Conservation (phyloP, 2,113 vertebrate genomes). For the Pteropus alecto region DNA sequence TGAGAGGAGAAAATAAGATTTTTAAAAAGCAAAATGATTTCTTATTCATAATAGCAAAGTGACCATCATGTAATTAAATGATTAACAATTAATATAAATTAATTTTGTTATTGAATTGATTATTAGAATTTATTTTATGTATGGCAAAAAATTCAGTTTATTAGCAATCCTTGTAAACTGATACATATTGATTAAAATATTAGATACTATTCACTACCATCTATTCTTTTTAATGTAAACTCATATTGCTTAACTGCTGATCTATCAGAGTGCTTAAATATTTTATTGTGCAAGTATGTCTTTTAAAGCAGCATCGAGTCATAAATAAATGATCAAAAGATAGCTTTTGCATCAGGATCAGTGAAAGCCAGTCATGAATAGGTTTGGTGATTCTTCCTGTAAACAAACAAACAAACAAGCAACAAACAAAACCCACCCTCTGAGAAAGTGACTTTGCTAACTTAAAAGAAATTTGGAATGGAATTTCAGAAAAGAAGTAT, state of each 20-base stretch:
- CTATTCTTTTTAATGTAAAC: conserved; percentile 26
- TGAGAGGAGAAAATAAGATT: conserved; percentile 63
- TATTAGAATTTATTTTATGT: background rate
- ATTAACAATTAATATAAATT: conserved; percentile 71
- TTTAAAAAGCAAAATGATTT: conserved; percentile 70
- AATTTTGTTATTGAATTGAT: conserved; percentile 60
- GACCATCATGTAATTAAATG: conserved; percentile 78
- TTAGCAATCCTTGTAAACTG: background rate
- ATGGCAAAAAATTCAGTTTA: background rate
- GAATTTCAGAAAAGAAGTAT: conserved; percentile 45
- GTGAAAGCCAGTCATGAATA: conserved; percentile 46
- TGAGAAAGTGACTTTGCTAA: conserved; percentile 74
- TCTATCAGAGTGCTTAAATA: conserved; percentile 27
- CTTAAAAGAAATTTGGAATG: conserved; percentile 50
- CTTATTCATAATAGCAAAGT: conserved; percentile 76
- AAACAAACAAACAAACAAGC: conserved; percentile 29
- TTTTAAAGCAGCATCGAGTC: conserved; percentile 29
- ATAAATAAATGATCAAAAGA: conserved; percentile 60
- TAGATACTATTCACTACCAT: background rate
- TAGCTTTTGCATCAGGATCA: conserved; percentile 23
- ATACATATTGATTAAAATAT: background rate
- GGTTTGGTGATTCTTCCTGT: conserved; percentile 14
- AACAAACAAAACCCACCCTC: conserved; percentile 28
- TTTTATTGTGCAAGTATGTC: conserved; percentile 39
- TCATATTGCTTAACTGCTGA: background rate